Evolutionary conservation across 2,888 invertebrate species (phyloP).

Genomic region (Drosophila atripex): DNA sequence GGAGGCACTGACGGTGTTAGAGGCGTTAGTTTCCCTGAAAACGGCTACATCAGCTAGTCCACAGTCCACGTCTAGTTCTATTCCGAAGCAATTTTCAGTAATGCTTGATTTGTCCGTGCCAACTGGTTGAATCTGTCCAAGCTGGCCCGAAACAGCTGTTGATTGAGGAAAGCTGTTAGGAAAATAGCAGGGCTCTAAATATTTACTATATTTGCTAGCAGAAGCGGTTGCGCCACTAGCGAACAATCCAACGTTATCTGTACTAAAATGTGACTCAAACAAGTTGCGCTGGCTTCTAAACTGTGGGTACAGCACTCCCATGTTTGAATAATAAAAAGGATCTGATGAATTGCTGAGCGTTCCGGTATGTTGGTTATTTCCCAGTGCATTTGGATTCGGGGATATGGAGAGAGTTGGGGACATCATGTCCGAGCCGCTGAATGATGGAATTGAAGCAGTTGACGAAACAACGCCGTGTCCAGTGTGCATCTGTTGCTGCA

Average conservation of each 20-base stretch:
- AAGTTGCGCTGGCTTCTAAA: conserved; percentile 81
- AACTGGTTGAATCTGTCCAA: conserved; percentile 43
- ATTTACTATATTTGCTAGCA: conserved; percentile 77
- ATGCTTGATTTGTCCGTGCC: conserved; percentile 49
- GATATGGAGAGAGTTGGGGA: conserved; percentile 87
- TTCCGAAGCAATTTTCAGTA: conserved; percentile 49
- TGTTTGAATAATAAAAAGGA: conserved; percentile 86
- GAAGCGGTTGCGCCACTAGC: conserved; percentile 8
- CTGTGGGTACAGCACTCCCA: conserved; percentile 82
- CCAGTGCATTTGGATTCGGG: conserved; percentile 85
- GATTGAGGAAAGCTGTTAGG: conserved; percentile 43
- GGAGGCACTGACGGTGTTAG: neutral
- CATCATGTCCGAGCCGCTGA: conserved; percentile 83
- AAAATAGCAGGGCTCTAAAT: conserved; percentile 82
- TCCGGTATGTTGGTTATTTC: conserved; percentile 36
- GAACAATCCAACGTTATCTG: conserved; percentile 63
- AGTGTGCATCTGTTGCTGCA: conserved; percentile 91
- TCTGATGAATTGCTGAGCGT: conserved; percentile 84
- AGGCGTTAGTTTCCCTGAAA: neutral
- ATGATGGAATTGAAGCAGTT: conserved; percentile 54
- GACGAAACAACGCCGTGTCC: conserved; percentile 78
- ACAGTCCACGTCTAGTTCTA: conserved; percentile 49
- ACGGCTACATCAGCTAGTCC: neutral
- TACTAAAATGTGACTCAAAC: conserved; percentile 81
- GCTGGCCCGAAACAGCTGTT: neutral